phyloP scores from a whole-genome alignment of 1,140 invertebrate species.

The Bombus huntii region DNA sequence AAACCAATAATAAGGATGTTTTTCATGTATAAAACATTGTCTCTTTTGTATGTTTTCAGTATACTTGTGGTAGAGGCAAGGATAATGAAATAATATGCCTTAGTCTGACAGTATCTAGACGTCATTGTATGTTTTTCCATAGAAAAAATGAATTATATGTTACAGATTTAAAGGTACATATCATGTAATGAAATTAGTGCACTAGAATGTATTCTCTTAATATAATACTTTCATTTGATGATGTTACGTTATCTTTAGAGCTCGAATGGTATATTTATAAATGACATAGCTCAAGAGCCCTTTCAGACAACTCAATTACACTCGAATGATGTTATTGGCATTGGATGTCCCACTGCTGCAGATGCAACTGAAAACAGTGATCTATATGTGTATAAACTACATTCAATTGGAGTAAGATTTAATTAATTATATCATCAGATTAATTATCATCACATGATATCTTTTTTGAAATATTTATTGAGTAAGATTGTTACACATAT shows the following conservation, averaged over 20 bases:
- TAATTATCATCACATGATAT: neutral
- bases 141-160: slow-evolving; percentile 50
- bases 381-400: slow-evolving; percentile 62
- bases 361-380: neutral
- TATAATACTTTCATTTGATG: neutral
- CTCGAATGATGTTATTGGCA: slow-evolving; percentile 66
- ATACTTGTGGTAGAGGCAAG: slow-evolving; percentile 68
- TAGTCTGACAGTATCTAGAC: slow-evolving; percentile 66
- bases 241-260: slow-evolving; percentile 60
- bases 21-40: neutral
- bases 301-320: slow-evolving; percentile 35
- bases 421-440: neutral
- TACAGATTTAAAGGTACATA: slow-evolving; percentile 65
- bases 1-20: neutral
- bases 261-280: slow-evolving; percentile 69
- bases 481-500: neutral
- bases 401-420: slow-evolving; percentile 18
- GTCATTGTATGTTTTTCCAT: slow-evolving; percentile 69
- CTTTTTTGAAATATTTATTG: neutral
- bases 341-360: slow-evolving; percentile 58
- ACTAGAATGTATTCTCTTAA: neutral
- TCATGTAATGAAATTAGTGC: neutral
- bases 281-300: slow-evolving; percentile 38
- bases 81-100: slow-evolving; percentile 65
- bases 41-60: slow-evolving; percentile 59